Percentiles rank a stretch among this genome's conserved stretches.
phyloP scores from a whole-genome alignment of 2,113 vertebrate species.

The Tricholaema leucomelas region DNA sequence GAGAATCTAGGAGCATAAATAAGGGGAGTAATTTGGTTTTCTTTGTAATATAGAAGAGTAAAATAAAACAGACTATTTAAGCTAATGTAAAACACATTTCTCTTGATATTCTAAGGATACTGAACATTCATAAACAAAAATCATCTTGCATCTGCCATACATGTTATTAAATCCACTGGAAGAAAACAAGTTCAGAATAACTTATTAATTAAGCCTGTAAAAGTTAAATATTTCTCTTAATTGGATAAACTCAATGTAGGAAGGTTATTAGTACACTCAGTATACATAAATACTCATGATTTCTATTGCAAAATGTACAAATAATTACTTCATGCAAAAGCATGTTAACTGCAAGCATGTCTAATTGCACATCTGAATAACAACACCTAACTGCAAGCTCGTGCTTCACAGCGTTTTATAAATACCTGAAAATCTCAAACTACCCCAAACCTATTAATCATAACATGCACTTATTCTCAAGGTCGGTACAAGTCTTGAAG shows the following conservation, averaged over 20 bases:
- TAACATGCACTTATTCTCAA: not conserved
- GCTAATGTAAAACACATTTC: not conserved
- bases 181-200: not conserved
- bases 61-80: not conserved
- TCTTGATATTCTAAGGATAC: not conserved
- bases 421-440: not conserved
- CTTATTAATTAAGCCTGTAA: not conserved
- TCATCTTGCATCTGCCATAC: not conserved
- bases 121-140: not conserved
- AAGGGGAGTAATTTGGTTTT: not conserved
- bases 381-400: not conserved
- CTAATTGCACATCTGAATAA: not conserved
- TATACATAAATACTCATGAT: not conserved
- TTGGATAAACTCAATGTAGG: not conserved
- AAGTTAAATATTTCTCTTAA: not conserved
- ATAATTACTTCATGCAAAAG: not conserved
- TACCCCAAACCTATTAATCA: not conserved
- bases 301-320: not conserved
- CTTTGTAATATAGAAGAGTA: not conserved
- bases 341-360: not conserved
- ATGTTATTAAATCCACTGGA: not conserved
- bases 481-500: not conserved
- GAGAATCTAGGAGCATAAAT: slow-evolving; percentile 84
- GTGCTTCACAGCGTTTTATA: not conserved
- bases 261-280: not conserved